Base-by-base conservation (phyloP, 2,797 vertebrate genomes). In the Nasua narica region DNA sequence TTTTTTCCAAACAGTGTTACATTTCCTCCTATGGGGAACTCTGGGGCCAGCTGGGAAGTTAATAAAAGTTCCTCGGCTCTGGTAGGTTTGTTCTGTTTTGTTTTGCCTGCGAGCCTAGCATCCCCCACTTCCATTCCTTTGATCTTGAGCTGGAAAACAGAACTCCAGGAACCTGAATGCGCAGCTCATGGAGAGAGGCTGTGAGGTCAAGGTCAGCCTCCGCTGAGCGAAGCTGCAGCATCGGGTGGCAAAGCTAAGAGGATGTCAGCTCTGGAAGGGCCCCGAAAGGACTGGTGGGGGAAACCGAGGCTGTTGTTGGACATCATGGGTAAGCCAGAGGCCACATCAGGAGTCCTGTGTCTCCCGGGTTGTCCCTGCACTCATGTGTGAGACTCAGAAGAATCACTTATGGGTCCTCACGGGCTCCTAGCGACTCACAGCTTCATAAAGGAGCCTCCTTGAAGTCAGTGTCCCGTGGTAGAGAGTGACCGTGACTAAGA, bases 121-220 rank as follows among this genome's bases (percentile, higher is more conserved):
- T 93, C 97, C 97, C 86, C 94, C 82, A 84, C 98, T 93, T 96
- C 96, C 97, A 92, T 96, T 97, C 87, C 87, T 97, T 98, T 98
- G 98, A 98, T 98, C 98, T 98, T 95, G 96, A 79, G 98, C 83
- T 91, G 85, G 89, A 96, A 97, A 94, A 94, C 32, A 92, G 96
- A 98, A 90, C 56, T 65, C 81, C 5, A 54, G 76, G 35, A 94
- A 95, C 96, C 97, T 35, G 95, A 98, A 90, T 74, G 67, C 77
- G 56, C 76, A 79, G 67, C 83, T 77, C 37, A 5, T 0, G 87
- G 87, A 87, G 77, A 86, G 54, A 87, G 46, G 56, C 56, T 50
- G 76, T 9, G 4, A 76, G 21, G 72, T 23, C 37, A n/a, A 50
- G n/a, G 25, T 90, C 60, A 76, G 82, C 40, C n/a, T 27, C 37